Percentiles rank a stretch among this genome's conserved stretches.
Conservation (phyloP, 2,113 vertebrate species). For the Daubentonia madagascariensis region DNA sequence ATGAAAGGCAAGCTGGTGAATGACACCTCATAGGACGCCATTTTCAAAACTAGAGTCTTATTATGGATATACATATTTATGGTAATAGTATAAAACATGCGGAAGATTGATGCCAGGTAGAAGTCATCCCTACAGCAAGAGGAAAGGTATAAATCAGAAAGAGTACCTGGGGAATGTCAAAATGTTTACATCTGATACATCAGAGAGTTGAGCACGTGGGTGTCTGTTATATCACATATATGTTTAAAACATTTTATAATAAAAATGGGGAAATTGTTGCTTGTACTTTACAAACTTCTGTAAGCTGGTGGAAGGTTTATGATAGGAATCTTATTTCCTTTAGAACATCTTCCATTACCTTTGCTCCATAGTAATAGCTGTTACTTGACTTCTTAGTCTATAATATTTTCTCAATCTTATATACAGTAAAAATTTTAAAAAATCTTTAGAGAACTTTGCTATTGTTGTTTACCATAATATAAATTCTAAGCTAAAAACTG, state of each 20-base stretch:
- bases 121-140: neutral
- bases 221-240: neutral
- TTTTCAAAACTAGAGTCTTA: neutral
- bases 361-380: neutral
- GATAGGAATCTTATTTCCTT: neutral
- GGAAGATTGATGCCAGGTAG: neutral
- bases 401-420: neutral
- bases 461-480: neutral
- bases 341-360: neutral
- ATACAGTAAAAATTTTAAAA: neutral
- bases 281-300: neutral
- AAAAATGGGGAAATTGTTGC: neutral
- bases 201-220: neutral
- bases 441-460: neutral
- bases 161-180: neutral
- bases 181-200: neutral
- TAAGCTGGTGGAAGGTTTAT: neutral
- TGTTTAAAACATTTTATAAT: neutral
- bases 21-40: neutral
- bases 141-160: neutral
- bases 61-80: neutral
- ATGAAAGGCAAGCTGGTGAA: neutral
- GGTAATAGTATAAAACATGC: neutral
- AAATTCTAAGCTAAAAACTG: neutral
- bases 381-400: neutral